Evolutionary conservation across 2,797 vertebrate species (phyloP).

Genomic region (Mus spretus): DNA sequence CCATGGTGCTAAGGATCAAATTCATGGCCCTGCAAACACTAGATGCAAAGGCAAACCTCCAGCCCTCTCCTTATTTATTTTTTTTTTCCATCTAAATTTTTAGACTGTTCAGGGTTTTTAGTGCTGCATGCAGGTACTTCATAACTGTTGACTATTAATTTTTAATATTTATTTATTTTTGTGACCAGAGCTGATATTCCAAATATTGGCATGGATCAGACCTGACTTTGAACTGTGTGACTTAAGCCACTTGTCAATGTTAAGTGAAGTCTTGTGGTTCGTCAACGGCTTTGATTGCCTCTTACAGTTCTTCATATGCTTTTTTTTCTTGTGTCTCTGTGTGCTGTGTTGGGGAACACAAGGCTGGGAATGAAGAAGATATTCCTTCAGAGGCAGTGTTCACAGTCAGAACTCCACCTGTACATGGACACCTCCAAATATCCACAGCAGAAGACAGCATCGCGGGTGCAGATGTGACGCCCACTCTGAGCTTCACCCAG

Average conservation of each 20-base stretch:
- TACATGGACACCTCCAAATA: conserved; percentile 91
- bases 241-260: not conserved
- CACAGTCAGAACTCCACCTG: conserved; percentile 89
- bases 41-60: not conserved
- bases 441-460: conserved; percentile 88
- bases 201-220: not conserved
- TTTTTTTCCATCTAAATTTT: not conserved
- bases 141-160: not conserved
- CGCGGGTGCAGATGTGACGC: conserved; percentile 86
- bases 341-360: conserved; percentile 77
- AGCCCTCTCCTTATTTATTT: not conserved
- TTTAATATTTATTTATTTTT: not conserved
- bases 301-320: conserved; percentile 29
- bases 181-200: not conserved
- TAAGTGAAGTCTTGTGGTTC: not conserved
- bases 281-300: not conserved
- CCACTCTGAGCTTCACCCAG: conserved; percentile 92
- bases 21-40: not conserved
- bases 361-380: conserved; percentile 94
- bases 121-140: not conserved
- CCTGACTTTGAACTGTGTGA: not conserved
- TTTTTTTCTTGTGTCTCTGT: conserved; percentile 71
- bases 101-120: not conserved
- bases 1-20: not conserved
- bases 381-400: conserved; percentile 93